Base-by-base conservation (phyloP, 2,113 vertebrate species). In the Ceyx cyanopectus region DNA sequence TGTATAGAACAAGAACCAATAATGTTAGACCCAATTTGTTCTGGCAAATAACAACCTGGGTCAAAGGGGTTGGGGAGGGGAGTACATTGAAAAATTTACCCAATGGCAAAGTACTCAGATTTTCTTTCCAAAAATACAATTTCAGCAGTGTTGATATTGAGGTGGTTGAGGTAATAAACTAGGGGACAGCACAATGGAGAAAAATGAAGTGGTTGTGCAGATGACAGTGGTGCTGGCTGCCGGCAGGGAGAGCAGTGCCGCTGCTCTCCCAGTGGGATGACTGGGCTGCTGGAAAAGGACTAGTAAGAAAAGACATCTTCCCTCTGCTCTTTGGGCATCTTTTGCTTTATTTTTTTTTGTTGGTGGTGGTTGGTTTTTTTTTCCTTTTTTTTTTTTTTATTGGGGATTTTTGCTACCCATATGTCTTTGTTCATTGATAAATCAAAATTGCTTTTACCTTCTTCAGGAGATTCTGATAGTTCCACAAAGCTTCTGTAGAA, bases 1-100 rank as follows among this genome's bases (percentile, higher is more conserved):
- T 85, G 70, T 80, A 94, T 94, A 86, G 93, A 94, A 57, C 69
- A 83, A 72, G 90, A 87, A 85, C 91, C 87, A 90, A 79, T 95
- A 94, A 91, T 0, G 9, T 85, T 87, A 91, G 61, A 56, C 74
- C 62, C 86, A 79, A 30, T 94, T 94, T 94, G 67, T 89, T 93
- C 85, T 85, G 81, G 81, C 70, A 92, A 91, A 75, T 68, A 94
- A 87, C 81, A 82, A 3, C 50, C 45, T 37, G 30, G 66, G 85
- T 90, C 86, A 86, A 73, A 88, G 73, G 68, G 60, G 18, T 32
- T 54, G 21, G 46, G 22, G 12, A 9, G 4, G 21, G 15, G 34
- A 77, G 58, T 74, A 82, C 92, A 79, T 14, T 26, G 37, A 66
- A 81, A 51, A 77, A 87, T 93, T 93, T 92, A 92, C 54, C 81